Conservation (phyloP, 2,797 vertebrate species). For the Chromobotia macracanthus region DNA sequence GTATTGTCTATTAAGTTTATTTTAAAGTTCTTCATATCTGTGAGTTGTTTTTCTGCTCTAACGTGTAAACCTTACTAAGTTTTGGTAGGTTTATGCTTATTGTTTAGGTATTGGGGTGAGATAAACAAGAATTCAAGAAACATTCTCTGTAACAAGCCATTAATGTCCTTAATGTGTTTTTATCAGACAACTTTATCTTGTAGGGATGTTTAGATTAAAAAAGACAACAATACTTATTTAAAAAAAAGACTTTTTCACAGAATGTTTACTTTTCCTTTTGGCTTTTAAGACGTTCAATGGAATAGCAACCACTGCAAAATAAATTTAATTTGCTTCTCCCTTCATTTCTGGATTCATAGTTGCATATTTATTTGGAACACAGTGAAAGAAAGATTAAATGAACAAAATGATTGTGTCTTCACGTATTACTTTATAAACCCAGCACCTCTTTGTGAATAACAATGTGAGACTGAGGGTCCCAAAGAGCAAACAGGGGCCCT, state of each 20-base stretch:
- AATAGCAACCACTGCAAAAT: not conserved
- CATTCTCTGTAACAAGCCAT: too few relatives aligned
- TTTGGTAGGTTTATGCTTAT: too few relatives aligned
- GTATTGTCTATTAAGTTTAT: not conserved
- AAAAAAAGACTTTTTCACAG: too few relatives aligned
- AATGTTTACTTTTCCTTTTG: not conserved
- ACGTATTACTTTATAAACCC: slow-evolving; percentile 42
- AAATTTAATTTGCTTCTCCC: not conserved
- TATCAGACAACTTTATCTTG: not conserved
- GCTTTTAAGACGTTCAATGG: not conserved
- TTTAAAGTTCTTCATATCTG: too few relatives aligned
- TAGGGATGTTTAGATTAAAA: not conserved
- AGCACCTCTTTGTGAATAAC: slow-evolving; percentile 44
- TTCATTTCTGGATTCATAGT: not conserved
- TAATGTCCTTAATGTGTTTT: too few relatives aligned
- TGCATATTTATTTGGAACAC: slow-evolving; percentile 28
- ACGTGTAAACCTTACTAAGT: too few relatives aligned
- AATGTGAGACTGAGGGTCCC: slow-evolving; percentile 38
- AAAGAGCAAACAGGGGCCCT: slow-evolving; percentile 41
- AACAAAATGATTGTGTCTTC: slow-evolving; percentile 36
- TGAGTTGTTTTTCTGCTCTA: too few relatives aligned
- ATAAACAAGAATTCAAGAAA: not conserved
- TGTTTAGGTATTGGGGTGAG: not conserved
- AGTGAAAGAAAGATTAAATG: slow-evolving; percentile 44
- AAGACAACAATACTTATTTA: too few relatives aligned